These are phyloP conservation scores for Arothron firmamentum DNA, from an alignment of 2,113 vertebrate species.

Conservation along the genomic window DNA sequence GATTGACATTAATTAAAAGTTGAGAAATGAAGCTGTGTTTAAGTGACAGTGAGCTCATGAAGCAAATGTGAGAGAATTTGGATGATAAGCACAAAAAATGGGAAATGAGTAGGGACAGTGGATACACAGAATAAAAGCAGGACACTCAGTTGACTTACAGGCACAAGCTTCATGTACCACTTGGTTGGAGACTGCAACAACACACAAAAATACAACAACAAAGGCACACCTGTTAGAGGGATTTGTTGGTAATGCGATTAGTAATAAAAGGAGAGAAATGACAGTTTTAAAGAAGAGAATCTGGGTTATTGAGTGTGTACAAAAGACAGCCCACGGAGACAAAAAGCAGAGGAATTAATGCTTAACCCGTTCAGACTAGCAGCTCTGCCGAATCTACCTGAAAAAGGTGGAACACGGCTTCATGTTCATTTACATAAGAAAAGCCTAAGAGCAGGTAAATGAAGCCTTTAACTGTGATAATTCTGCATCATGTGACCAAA, in stretches of 20 bases:
- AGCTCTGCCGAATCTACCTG: no score
- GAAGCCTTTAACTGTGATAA: no score
- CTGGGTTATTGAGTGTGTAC: neutral
- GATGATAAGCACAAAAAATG: neutral
- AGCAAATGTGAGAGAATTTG: constrained; percentile 14
- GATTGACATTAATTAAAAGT: no score
- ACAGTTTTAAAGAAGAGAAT: constrained; percentile 19
- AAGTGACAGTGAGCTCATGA: constrained; percentile 18
- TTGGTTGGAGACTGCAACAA: constrained; percentile 96
- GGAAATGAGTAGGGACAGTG: constrained; percentile 1
- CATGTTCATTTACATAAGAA: no score
- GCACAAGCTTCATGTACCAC: constrained; percentile 99
- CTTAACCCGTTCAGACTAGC: no score
- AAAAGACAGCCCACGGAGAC: constrained; percentile 17
- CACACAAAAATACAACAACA: constrained; percentile 54
- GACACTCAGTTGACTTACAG: constrained; percentile 94
- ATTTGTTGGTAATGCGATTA: constrained; percentile 55
- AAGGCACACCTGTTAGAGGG: constrained; percentile 59
- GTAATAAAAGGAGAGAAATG: constrained; percentile 43
- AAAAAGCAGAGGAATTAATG: neutral
- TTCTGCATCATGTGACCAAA: no score
- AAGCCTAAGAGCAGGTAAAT: no score
- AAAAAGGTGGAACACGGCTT: no score
- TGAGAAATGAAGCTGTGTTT: neutral
- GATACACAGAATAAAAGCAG: constrained; percentile 47